Conservation (phyloP, 2,888 invertebrate species). For the Physocephala rufipes region DNA sequence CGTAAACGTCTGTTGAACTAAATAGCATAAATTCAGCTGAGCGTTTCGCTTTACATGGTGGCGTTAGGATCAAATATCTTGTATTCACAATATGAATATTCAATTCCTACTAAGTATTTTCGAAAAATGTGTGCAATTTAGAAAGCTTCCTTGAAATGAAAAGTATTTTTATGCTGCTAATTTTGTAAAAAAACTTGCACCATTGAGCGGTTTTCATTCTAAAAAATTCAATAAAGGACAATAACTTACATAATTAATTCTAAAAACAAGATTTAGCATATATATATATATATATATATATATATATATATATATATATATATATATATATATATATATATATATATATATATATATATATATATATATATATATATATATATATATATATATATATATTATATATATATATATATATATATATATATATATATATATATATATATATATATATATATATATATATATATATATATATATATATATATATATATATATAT, state of each 20-base stretch:
- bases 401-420: constrained; percentile 3
- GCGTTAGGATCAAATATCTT: no score
- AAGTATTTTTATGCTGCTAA: background rate
- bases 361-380: constrained; percentile 5
- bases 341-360: background rate
- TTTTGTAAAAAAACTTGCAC: no score
- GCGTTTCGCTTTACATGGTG: no score
- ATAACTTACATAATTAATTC: constrained; percentile 1
- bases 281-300: constrained; percentile 7
- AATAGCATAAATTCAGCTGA: no score
- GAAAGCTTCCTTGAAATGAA: no score
- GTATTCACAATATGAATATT: no score
- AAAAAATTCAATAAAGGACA: background rate
- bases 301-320: background rate
- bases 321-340: background rate
- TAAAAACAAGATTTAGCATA: background rate
- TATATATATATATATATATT: constrained; percentile 13
- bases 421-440: background rate
- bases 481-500: no score
- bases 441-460: background rate
- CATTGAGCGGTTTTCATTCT: no score
- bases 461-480: background rate
- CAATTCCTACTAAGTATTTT: no score
- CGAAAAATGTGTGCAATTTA: no score
- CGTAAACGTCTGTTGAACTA: no score